Conservation (phyloP, 2,797 vertebrate genomes). For the Notolabrus celidotus region DNA sequence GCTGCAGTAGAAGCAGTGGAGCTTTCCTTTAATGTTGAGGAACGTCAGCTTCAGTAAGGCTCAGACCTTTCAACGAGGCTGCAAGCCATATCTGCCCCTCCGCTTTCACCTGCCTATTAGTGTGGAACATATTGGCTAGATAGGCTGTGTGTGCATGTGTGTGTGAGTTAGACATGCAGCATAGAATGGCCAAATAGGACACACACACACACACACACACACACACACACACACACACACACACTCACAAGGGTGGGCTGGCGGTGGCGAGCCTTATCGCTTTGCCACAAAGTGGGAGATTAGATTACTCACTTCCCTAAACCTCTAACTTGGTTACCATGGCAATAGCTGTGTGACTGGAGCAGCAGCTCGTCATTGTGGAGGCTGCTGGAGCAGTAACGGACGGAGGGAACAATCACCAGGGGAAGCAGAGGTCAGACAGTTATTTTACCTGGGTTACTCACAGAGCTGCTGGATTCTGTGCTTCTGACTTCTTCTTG, state of each 20-base stretch:
- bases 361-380: conserved; percentile 57
- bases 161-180: conserved; percentile 43
- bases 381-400: conserved; percentile 55
- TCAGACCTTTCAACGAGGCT: conserved; percentile 55
- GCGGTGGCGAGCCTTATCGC: conserved; percentile 74
- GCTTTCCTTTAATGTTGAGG: conserved; percentile 41
- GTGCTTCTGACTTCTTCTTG: not conserved
- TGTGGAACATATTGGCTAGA: conserved; percentile 74
- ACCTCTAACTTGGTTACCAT: conserved; percentile 86
- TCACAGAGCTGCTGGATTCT: conserved; percentile 5
- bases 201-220: conserved; percentile 38
- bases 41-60: conserved; percentile 57
- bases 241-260: conserved; percentile 50
- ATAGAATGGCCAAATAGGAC: conserved; percentile 64
- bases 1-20: conserved; percentile 15
- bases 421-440: conserved; percentile 60
- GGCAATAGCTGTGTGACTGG: conserved; percentile 74
- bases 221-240: too few relatives aligned
- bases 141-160: conserved; percentile 43
- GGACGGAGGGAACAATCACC: conserved; percentile 61
- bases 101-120: conserved; percentile 76
- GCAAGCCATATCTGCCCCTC: conserved; percentile 57
- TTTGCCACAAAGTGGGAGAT: conserved; percentile 82
- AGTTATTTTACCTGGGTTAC: conserved; percentile 11
- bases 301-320: conserved; percentile 84